Evolutionary conservation across 2,113 vertebrate species (phyloP).

Genomic region (Corvus moneduloides): DNA sequence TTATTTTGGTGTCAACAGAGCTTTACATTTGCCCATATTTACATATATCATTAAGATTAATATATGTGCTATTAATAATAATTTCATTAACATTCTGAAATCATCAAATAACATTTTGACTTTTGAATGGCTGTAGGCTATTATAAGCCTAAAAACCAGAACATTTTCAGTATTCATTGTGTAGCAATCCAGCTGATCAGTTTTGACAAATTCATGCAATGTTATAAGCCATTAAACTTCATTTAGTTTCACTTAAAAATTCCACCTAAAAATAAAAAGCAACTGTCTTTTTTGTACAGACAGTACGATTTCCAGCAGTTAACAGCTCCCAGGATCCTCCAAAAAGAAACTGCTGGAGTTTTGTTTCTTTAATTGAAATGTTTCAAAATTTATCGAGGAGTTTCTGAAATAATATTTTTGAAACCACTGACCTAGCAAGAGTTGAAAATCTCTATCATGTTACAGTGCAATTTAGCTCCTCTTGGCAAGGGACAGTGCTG

Average conservation of each 20-base stretch:
- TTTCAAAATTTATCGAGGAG: background rate
- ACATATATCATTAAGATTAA: slow-evolving; percentile 72
- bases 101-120: slow-evolving; percentile 72
- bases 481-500: background rate
- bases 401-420: background rate
- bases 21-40: slow-evolving; percentile 55
- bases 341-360: background rate
- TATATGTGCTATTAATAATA: slow-evolving; percentile 72
- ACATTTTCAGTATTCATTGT: slow-evolving; percentile 63
- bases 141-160: slow-evolving; percentile 59
- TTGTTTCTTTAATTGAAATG: background rate
- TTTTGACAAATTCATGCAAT: slow-evolving; percentile 69
- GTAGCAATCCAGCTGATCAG: slow-evolving; percentile 55
- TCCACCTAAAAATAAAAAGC: slow-evolving; percentile 53
- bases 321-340: background rate
- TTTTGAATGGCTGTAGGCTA: slow-evolving; percentile 66
- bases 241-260: slow-evolving; percentile 58
- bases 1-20: slow-evolving; percentile 34
- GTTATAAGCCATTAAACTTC: slow-evolving; percentile 65
- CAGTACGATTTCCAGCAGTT: slow-evolving; percentile 9
- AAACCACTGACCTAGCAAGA: background rate
- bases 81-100: slow-evolving; percentile 72
- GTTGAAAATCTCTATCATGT: background rate
- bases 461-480: background rate
- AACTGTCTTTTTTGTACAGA: background rate